Base-by-base conservation (phyloP, 2,797 vertebrate species). In the Cottoperca gobio region DNA sequence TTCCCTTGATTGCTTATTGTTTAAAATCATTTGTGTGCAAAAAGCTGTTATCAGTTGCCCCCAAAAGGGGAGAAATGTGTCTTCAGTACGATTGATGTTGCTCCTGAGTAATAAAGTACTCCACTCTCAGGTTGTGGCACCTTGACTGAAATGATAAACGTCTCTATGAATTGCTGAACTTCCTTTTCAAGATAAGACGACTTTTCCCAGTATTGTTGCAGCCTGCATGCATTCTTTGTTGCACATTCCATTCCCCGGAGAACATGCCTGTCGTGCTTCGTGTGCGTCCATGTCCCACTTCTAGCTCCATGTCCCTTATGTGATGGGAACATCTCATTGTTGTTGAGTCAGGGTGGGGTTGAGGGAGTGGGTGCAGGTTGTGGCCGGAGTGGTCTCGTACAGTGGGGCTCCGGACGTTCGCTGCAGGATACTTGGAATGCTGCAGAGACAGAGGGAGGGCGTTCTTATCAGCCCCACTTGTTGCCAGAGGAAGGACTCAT, bases 131-230 rank as follows among this genome's bases (percentile, higher is more conserved):
- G 19, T 64, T 59, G 50, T 26, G 82, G 33, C 45, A 67, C 54
- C 26, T 43, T 24, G 17, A 67, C 24, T 1, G 55, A 60, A 2
- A 8, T 45, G 54, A 76, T 55, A 60, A 72, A 59, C 16, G 21
- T 40, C 55, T 73, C 62, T 46, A 59, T 83, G 49, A 87, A 74
- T 57, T 55, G 50, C 59, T 81, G 17, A 66, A 89, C 83, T 87
- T 89, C 89, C 86, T 85, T 57, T 42, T 39, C 14, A 28, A 79
- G 88, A 92, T 84, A 84, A 86, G 70, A 67, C 2, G 0, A 69
- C 57, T 89, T 91, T 89, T 93, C 93, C 91, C 89, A 91, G 84
- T 84, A 89, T 91, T 91, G 89, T 92, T 86, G 69, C 71, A 17
- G 82, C 87, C 81, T 57, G 76, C 78, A 69, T 86, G 71, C 79